These are phyloP conservation scores for Tipula helvola DNA, from an alignment of 2,888 invertebrate genomes.

Conservation along the genomic window DNA sequence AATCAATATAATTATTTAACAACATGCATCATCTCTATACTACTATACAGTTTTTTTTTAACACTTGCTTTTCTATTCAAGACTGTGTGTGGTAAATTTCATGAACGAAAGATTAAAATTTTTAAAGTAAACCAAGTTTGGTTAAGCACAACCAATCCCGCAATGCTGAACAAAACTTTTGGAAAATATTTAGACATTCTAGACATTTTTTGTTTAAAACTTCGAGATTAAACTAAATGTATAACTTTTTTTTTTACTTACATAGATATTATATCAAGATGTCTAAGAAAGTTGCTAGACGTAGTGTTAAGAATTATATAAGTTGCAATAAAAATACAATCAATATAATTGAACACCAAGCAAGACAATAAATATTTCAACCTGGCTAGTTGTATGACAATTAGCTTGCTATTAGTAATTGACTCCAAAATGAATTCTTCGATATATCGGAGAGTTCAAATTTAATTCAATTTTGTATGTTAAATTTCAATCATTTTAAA, in stretches of 20 bases:
- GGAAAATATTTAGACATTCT: neutral
- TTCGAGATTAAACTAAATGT: neutral
- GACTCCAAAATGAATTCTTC: too few relatives aligned
- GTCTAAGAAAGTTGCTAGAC: neutral
- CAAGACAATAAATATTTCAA: too few relatives aligned
- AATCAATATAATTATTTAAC: neutral
- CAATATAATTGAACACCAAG: neutral
- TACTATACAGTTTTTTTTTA: neutral
- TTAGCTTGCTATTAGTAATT: too few relatives aligned
- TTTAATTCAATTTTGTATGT: too few relatives aligned
- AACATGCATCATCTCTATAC: neutral
- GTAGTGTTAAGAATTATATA: neutral
- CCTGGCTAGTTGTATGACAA: too few relatives aligned
- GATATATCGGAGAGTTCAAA: too few relatives aligned
- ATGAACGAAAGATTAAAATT: neutral
- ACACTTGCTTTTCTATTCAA: neutral
- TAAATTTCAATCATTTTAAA: too few relatives aligned
- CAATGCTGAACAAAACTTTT: neutral
- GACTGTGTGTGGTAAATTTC: neutral
- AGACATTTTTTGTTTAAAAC: neutral
- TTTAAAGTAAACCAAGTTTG: neutral
- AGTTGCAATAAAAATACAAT: neutral
- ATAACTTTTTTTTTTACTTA: neutral
- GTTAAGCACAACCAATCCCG: neutral
- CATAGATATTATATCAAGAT: neutral